These are phyloP conservation scores for Steinernema khuongi DNA, from an alignment of 1,140 invertebrate genomes.

Conservation along the genomic window DNA sequence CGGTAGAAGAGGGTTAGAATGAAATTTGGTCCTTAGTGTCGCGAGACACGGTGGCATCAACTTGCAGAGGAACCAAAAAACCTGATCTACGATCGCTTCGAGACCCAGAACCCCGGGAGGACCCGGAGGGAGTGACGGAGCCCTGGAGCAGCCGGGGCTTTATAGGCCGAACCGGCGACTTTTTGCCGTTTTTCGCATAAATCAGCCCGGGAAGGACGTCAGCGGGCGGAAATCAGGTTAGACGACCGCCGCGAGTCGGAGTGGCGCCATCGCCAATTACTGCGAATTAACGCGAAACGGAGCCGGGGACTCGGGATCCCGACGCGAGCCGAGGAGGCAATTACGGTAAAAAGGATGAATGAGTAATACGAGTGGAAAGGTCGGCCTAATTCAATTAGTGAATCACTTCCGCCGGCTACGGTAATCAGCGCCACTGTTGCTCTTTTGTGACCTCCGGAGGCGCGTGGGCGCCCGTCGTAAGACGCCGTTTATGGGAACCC, in stretches of 20 bases:
- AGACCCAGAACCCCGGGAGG: too few relatives aligned
- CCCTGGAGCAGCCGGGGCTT: background rate
- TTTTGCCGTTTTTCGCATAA: conserved; percentile 11
- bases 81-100: too few relatives aligned
- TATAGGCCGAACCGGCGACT: background rate
- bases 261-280: conserved; percentile 11
- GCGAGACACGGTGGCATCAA: too few relatives aligned
- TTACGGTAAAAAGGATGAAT: background rate
- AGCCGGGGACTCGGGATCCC: background rate
- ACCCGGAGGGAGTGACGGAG: background rate
- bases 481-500: too few relatives aligned
- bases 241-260: background rate
- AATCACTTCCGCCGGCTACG: conserved; percentile 11
- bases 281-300: background rate
- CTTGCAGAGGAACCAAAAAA: too few relatives aligned
- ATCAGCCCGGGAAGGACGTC: background rate
- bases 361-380: background rate
- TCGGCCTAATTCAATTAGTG: conserved; percentile 7
- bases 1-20: too few relatives aligned
- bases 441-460: too few relatives aligned
- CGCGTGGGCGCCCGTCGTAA: too few relatives aligned
- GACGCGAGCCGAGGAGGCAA: background rate
- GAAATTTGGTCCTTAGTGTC: too few relatives aligned
- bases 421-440: background rate
- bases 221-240: conserved; percentile 3